phyloP scores from a whole-genome alignment of 2,113 vertebrate species.

The Epinephelus lanceolatus region DNA sequence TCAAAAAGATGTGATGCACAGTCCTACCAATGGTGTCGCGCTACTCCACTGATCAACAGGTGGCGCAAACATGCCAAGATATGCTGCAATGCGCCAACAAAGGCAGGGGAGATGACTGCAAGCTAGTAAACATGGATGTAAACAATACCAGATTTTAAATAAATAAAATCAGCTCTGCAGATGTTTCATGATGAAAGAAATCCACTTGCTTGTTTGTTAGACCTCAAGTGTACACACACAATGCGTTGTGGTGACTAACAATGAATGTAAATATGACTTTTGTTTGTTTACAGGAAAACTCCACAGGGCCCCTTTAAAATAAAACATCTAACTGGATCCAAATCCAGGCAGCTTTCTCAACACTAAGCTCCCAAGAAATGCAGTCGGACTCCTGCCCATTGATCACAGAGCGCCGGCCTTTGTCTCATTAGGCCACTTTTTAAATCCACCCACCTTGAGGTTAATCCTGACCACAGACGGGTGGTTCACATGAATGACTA shows the following conservation, averaged over 20 bases:
- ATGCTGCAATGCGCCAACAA: background rate
- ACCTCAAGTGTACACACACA: background rate
- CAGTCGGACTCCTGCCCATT: conserved; percentile 38
- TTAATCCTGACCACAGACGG: conserved; percentile 76
- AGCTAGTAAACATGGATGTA: background rate
- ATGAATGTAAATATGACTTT: background rate
- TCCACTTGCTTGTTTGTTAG: background rate
- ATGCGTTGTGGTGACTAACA: background rate
- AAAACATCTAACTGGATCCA: conserved; percentile 3
- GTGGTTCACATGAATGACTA: conserved; percentile 71
- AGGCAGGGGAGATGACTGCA: background rate
- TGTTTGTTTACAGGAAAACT: background rate
- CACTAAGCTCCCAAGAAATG: conserved; percentile 46
- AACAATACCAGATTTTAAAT: background rate
- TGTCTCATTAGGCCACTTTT: conserved; percentile 68
- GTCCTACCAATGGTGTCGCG: background rate
- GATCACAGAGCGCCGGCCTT: conserved; percentile 57
- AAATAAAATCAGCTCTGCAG: background rate
- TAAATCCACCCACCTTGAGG: conserved; percentile 74
- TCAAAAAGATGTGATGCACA: background rate
- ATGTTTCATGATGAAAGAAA: background rate
- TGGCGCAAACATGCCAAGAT: background rate
- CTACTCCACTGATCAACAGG: background rate
- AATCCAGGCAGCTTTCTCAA: conserved; percentile 24
- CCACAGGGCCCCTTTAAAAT: background rate